phyloP scores from a whole-genome alignment of 2,888 invertebrate species.

The Eristalis tenax region DNA sequence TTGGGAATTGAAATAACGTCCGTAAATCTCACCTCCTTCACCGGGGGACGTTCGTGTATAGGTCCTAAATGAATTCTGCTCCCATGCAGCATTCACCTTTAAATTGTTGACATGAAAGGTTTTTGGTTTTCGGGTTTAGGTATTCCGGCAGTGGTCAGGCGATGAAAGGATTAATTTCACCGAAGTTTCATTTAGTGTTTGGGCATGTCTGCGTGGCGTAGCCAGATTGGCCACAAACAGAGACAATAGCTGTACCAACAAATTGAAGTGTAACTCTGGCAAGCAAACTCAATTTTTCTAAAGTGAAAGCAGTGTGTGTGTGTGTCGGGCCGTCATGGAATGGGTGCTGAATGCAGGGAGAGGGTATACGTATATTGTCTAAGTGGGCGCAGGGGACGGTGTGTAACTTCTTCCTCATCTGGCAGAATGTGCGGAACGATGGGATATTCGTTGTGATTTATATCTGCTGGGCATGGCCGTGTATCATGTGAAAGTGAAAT shows the following conservation, averaged over 20 bases:
- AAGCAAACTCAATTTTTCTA: neutral
- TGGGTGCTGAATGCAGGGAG: neutral
- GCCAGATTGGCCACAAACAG: neutral
- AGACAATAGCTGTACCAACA: neutral
- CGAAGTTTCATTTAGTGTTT: neutral
- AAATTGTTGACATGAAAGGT: constrained; percentile 17
- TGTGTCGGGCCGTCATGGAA: neutral
- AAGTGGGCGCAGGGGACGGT: neutral
- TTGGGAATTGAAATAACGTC: neutral
- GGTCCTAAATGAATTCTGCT: neutral
- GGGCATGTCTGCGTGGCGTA: neutral
- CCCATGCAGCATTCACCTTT: neutral
- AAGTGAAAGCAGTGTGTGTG: neutral
- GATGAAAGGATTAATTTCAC: neutral
- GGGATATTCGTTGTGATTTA: neutral
- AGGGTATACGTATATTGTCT: neutral
- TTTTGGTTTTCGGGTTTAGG: neutral
- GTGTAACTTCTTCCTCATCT: neutral
- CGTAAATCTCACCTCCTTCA: neutral
- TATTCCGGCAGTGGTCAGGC: neutral
- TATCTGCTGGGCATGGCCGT: neutral
- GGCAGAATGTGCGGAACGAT: neutral
- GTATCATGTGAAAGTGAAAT: neutral
- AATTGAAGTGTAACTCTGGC: neutral
- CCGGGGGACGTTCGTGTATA: neutral